Evolutionary conservation across 2,797 vertebrate species (phyloP).

Genomic region (Coendou prehensilis): DNA sequence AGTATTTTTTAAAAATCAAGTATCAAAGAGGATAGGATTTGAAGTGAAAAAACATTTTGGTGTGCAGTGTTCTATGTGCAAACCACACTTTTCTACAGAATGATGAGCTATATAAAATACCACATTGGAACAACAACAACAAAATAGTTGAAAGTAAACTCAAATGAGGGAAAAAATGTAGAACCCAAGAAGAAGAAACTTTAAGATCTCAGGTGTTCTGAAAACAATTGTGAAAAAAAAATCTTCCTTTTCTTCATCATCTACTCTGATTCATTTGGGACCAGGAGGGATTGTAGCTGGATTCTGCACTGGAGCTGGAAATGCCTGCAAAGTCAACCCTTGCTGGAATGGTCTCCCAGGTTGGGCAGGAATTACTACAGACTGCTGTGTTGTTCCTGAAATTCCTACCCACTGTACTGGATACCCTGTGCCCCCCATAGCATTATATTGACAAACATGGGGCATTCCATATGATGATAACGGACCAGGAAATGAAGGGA

Average conservation of each 20-base stretch:
- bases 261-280: constrained; percentile 85
- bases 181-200: constrained; percentile 74
- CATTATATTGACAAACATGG: constrained; percentile 86
- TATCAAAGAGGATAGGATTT: constrained; percentile 86
- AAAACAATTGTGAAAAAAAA: constrained; percentile 64
- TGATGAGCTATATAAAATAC: constrained; percentile 76
- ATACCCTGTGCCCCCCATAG: constrained; percentile 81
- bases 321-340: constrained; percentile 83
- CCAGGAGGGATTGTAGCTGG: constrained; percentile 84
- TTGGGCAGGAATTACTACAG: constrained; percentile 83
- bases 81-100: constrained; percentile 77
- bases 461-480: constrained; percentile 91
- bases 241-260: constrained; percentile 67
- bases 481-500: constrained; percentile 85
- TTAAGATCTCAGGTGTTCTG: constrained; percentile 69
- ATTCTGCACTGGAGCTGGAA: constrained; percentile 84
- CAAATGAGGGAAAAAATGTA: constrained; percentile 60
- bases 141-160: constrained; percentile 72
- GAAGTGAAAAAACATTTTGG: constrained; percentile 82
- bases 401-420: constrained; percentile 86
- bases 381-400: constrained; percentile 80
- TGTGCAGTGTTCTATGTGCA: constrained; percentile 76
- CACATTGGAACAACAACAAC: constrained; percentile 56
- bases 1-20: constrained; percentile 85
- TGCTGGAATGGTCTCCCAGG: constrained; percentile 84